Evolutionary conservation across 2,888 invertebrate species (phyloP).

Genomic region (Eudasyphora cyanicolor): DNA sequence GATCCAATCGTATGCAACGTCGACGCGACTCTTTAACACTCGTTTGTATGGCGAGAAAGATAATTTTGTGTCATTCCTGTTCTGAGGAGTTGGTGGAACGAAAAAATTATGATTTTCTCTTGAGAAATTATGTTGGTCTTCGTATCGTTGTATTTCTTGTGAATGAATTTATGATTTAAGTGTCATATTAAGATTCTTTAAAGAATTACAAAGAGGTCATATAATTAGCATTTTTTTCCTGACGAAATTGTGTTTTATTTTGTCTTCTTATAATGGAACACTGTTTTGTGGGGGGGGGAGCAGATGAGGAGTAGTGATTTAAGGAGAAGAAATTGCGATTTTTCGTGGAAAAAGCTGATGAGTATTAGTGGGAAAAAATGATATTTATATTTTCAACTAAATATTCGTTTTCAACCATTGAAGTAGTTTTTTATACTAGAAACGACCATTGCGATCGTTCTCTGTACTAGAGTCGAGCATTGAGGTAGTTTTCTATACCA

Average conservation of each 20-base stretch:
- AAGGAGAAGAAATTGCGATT: no score
- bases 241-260: background rate
- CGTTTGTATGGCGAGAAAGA: constrained; percentile 9
- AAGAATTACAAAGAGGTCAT: constrained; percentile 21
- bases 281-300: background rate
- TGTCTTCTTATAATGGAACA: background rate
- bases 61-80: constrained; percentile 20
- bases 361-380: no score
- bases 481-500: no score
- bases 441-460: no score
- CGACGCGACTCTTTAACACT: constrained; percentile 8
- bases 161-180: constrained; percentile 52
- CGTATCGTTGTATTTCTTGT: background rate
- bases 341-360: no score
- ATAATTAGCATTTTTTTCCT: constrained; percentile 22
- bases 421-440: no score
- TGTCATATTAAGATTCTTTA: constrained; percentile 43
- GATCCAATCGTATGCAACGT: background rate
- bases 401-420: no score
- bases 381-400: no score
- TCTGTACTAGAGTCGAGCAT: no score
- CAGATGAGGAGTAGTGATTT: no score
- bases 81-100: constrained; percentile 5
- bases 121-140: constrained; percentile 36
- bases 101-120: constrained; percentile 51